Base-by-base conservation (phyloP, 2,797 vertebrate genomes). In the Brachyalestes nurse region DNA sequence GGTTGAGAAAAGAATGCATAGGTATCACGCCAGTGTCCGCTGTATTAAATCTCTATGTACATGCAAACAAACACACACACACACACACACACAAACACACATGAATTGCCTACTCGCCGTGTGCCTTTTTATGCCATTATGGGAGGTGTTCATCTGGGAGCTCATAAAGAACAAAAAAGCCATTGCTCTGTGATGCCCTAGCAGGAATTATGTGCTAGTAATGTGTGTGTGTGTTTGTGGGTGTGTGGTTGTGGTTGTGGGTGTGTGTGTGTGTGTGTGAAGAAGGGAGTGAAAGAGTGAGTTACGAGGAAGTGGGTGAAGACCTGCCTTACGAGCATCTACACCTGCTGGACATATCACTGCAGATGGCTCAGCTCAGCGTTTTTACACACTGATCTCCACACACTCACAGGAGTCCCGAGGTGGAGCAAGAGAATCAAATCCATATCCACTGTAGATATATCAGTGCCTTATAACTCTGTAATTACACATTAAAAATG, bases 161-260 rank as follows among this genome's bases (percentile, higher is more conserved):
- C 84, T 88, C 88, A 55, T 93, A 93, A 94, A 93, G 90, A 79
- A 80, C 86, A 86, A 42, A 66, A 66, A 66, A 12, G 85, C 86
- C 83, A 87, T 78, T 49, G 85, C 88, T 90, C 89, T 91, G 91
- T 72, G 88, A 90, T 90, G 62, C 85, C 85, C 76, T 90, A 88
- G 90, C 91, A 91, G 93, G 88, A 93, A 93, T 92, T 91, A 91
- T 86, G 78, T 88, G 90, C 88, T 86, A 83, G 80, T 75, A 70
- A 83, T 83, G 88, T 74, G 83, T 92, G 91, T 92, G 86, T 90
- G 88, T 93, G 90, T 92, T 84, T 93, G 40, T 67, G 65, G 21
- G 64, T 42, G 38, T 64, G 61, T 42, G 40, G 3, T 3, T 42
- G 40, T 42, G 40, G 14, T 4, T 66, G 62, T 66, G 64, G 6